Evolutionary conservation across 2,888 invertebrate genomes (phyloP).

Genomic region (Heliothis peltigera): DNA sequence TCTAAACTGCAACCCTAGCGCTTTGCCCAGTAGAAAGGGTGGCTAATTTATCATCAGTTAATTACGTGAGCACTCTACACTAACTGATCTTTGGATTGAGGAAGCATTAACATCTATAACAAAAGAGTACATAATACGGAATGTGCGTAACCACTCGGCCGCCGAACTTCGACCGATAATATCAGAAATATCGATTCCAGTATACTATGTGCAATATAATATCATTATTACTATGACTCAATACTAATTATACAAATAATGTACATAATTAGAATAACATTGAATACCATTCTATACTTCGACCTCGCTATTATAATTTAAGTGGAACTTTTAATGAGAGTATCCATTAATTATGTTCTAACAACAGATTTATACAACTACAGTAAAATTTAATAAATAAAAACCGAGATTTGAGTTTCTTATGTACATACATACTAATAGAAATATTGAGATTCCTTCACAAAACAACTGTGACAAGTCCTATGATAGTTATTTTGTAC

Average conservation of each 20-base stretch:
- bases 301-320: slow-evolving; percentile 69
- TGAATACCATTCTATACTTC: slow-evolving; percentile 77
- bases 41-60: slow-evolving; percentile 52
- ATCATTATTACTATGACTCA: slow-evolving; percentile 77
- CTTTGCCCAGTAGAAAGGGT: slow-evolving; percentile 33
- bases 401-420: slow-evolving; percentile 72
- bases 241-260: slow-evolving; percentile 72
- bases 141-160: slow-evolving; percentile 76
- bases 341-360: slow-evolving; percentile 69
- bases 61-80: slow-evolving; percentile 60
- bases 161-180: slow-evolving; percentile 40
- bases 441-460: slow-evolving; percentile 83
- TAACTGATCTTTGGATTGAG: slow-evolving; percentile 85
- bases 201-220: slow-evolving; percentile 76
- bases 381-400: slow-evolving; percentile 79
- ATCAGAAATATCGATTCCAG: slow-evolving; percentile 58
- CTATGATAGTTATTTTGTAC: slow-evolving; percentile 71
- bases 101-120: slow-evolving; percentile 74
- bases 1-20: slow-evolving; percentile 25
- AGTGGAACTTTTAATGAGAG: slow-evolving; percentile 79
- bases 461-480: slow-evolving; percentile 72
- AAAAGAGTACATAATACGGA: slow-evolving; percentile 72
- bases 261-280: slow-evolving; percentile 79
- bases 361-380: slow-evolving; percentile 73
- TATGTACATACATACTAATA: slow-evolving; percentile 75